phyloP scores from a whole-genome alignment of 2,888 invertebrate genomes.

The Cerastis rubricosa region DNA sequence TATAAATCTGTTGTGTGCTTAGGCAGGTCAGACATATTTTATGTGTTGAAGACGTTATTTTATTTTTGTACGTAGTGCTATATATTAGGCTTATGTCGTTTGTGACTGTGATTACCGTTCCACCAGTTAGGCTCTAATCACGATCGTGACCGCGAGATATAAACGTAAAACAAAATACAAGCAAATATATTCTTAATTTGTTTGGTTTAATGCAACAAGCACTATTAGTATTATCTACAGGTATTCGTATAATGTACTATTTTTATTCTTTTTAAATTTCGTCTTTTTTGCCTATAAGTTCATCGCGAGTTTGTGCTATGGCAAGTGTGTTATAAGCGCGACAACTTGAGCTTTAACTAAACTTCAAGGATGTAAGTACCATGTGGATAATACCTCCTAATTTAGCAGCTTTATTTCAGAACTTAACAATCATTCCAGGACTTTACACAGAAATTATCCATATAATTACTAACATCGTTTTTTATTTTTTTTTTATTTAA shows the following conservation, averaged over 20 bases:
- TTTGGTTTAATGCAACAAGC: neutral
- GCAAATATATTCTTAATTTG: neutral
- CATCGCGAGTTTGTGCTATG: neutral
- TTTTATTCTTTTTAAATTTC: neutral
- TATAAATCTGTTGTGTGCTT: conserved; percentile 45
- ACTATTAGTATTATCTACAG: neutral
- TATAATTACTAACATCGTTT: neutral
- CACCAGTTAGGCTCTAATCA: neutral
- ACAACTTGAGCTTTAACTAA: neutral
- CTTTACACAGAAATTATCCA: too few species aligned
- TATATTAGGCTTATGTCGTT: conserved; percentile 18
- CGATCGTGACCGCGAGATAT: neutral
- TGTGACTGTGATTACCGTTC: neutral
- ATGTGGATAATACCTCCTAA: neutral
- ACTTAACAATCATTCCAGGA: neutral
- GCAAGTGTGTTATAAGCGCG: neutral
- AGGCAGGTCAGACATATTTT: conserved; percentile 27
- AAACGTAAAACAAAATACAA: neutral
- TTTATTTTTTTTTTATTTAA: too few species aligned
- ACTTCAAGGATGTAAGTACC: neutral
- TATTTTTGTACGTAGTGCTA: conserved; percentile 22
- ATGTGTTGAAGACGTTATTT: conserved; percentile 28
- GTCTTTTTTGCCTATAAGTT: neutral
- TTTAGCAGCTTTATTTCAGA: neutral
- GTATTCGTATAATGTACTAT: too few species aligned